Evolutionary conservation across 2,888 invertebrate species (phyloP), one percentile per base, ranked within the genome.

Genomic region (Octodonta nipae): DNA sequence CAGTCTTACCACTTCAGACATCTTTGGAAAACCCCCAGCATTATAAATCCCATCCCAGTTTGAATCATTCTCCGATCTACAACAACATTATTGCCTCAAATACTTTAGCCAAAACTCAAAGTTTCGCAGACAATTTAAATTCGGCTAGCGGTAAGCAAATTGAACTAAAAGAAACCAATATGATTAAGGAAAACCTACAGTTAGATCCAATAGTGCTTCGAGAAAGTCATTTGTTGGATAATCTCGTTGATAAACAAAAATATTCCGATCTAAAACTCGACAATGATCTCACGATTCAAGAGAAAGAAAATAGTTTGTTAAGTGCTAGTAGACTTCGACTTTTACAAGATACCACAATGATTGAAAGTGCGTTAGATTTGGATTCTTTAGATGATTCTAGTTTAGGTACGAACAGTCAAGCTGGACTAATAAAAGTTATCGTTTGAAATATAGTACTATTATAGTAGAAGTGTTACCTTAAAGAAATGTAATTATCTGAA

Each of bases 301-400:
- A 63, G 22, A 61, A 61, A 41, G 61, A 63, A 39, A 63, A 61
- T 41, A 56, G 62, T 51, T 57, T 70, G 35, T 67, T 78, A 49
- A 73, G 74, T 54, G 81, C 82, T 37, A 81, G 47, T 37, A 39
- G 48, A 35, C 67, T 85, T 58, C 73, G 79, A 48, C 67, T 84
- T 50, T 68, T 85, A 51, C 84, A 83, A 58, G 84, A 86, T 65
- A 85, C 85, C 36, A 86, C 86, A 31, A 86, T 86, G 86, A 86
- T 87, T 53, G 85, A 86, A 62, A 85, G 86, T 34, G 86, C 86
- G 35, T 68, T 87, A 44, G 87, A 87, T 68, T 71, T 87, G 53
- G 87, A 87, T 65, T 85, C 85, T 47, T 66, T 86, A 45, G 85
- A 85, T 53, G 79, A 78, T 43, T 73, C 77, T 17, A 76, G 74